These are phyloP conservation scores for Eristalis pertinax DNA, from an alignment of 2,888 invertebrate species.

Conservation along the genomic window DNA sequence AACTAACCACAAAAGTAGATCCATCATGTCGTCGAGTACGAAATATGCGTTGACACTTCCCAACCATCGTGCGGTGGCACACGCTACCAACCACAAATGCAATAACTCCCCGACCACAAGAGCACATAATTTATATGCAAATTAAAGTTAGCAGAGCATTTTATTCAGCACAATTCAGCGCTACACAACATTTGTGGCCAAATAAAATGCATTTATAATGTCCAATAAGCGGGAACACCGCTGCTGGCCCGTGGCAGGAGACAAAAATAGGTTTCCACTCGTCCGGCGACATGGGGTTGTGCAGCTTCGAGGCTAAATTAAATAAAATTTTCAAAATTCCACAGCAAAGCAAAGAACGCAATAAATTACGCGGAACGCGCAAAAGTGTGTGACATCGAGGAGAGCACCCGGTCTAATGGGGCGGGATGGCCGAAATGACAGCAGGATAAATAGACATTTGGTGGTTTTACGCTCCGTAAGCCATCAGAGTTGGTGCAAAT, in stretches of 20 bases:
- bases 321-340: slow-evolving; percentile 71
- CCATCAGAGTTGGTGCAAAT: slow-evolving; percentile 52
- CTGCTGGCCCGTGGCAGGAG: slow-evolving; percentile 15
- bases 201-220: slow-evolving; percentile 70
- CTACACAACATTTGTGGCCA: slow-evolving; percentile 65
- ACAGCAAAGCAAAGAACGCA: slow-evolving; percentile 49
- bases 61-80: slow-evolving; percentile 44
- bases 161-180: slow-evolving; percentile 49
- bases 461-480: slow-evolving; percentile 46
- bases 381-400: background rate
- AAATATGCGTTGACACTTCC: slow-evolving; percentile 68
- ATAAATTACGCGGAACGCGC: slow-evolving; percentile 65
- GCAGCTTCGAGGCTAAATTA: slow-evolving; percentile 42
- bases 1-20: slow-evolving; percentile 67
- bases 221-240: slow-evolving; percentile 54
- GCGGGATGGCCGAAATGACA: slow-evolving; percentile 48
- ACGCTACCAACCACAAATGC: slow-evolving; percentile 49
- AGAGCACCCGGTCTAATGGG: slow-evolving; percentile 9
- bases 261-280: slow-evolving; percentile 57
- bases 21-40: slow-evolving; percentile 58
- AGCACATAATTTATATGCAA: slow-evolving; percentile 70
- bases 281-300: background rate
- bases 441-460: slow-evolving; percentile 66
- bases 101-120: slow-evolving; percentile 66
- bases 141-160: slow-evolving; percentile 66